phyloP scores from a whole-genome alignment of 2,888 invertebrate genomes.

The Bibio marci region DNA sequence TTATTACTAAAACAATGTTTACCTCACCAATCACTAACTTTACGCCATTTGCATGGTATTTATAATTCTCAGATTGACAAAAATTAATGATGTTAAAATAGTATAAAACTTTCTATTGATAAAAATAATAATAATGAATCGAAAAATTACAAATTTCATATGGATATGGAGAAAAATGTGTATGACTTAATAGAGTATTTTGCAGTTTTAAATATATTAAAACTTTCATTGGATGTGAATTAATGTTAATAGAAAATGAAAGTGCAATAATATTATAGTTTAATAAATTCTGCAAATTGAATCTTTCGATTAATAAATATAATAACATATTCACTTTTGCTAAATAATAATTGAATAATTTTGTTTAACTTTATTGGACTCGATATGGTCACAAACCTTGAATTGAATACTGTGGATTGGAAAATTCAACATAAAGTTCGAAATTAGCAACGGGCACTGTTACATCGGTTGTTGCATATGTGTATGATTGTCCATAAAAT shows the following conservation, averaged over 20 bases:
- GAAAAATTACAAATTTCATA: neutral
- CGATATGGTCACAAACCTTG: slow-evolving; percentile 50
- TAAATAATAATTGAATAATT: slow-evolving; percentile 2
- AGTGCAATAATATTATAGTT: too few species aligned
- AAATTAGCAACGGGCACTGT: slow-evolving; percentile 55
- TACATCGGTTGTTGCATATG: slow-evolving; percentile 80
- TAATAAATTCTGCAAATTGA: too few species aligned
- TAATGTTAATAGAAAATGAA: too few species aligned
- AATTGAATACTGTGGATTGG: slow-evolving; percentile 42
- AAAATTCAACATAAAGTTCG: slow-evolving; percentile 33
- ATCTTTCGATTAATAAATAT: too few species aligned
- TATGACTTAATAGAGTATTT: too few species aligned
- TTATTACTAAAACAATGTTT: too few species aligned
- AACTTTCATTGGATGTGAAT: too few species aligned
- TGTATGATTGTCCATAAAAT: slow-evolving; percentile 82
- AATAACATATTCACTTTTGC: slow-evolving; percentile 1
- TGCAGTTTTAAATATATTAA: too few species aligned
- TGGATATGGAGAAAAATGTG: too few species aligned
- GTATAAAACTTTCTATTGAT: neutral
- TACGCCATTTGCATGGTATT: too few species aligned
- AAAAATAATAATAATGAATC: neutral
- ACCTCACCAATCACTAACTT: too few species aligned
- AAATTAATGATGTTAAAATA: neutral
- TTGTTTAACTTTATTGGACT: slow-evolving; percentile 54
- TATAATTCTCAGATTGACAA: too few species aligned